Percentiles rank a stretch among this genome's conserved stretches.
These are phyloP conservation scores for Lapara coniferarum DNA, from an alignment of 2,888 invertebrate species.

Conservation along the genomic window DNA sequence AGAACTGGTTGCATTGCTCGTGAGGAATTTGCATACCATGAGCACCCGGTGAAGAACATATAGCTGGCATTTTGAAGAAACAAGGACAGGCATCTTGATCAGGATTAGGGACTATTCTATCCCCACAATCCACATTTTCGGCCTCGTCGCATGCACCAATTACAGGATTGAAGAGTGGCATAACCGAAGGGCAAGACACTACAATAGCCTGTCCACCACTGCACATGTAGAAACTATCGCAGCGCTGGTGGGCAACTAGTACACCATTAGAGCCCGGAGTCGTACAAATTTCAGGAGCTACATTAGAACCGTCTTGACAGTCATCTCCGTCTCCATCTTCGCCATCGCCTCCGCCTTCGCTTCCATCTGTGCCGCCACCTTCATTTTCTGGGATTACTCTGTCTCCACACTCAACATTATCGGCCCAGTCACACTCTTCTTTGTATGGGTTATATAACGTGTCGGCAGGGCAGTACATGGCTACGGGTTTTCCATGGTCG, in stretches of 20 bases:
- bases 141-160: slow-evolving; percentile 41
- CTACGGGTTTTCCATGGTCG: slow-evolving; percentile 80
- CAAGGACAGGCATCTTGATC: slow-evolving; percentile 33
- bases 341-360: slow-evolving; percentile 37
- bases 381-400: slow-evolving; percentile 29
- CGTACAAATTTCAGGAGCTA: slow-evolving; percentile 48
- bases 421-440: slow-evolving; percentile 80
- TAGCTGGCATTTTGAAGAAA: slow-evolving; percentile 39
- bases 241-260: slow-evolving; percentile 40
- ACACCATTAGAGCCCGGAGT: slow-evolving; percentile 35
- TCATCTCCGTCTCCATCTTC: slow-evolving; percentile 24
- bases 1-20: slow-evolving; percentile 53
- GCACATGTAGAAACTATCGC: slow-evolving; percentile 43
- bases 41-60: slow-evolving; percentile 43
- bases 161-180: slow-evolving; percentile 36
- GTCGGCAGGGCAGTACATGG: slow-evolving; percentile 78
- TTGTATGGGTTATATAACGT: slow-evolving; percentile 77
- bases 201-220: slow-evolving; percentile 36
- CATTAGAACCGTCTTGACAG: slow-evolving; percentile 39
- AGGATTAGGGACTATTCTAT: slow-evolving; percentile 30
- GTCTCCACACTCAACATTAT: slow-evolving; percentile 80
- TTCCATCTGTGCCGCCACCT: slow-evolving; percentile 34
- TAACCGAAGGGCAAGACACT: slow-evolving; percentile 32
- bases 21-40: slow-evolving; percentile 53
- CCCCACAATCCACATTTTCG: slow-evolving; percentile 37